Evolutionary conservation across 2,888 invertebrate genomes (phyloP), one percentile per base, ranked within the genome.

Genomic region (Leptinotarsa juncta): DNA sequence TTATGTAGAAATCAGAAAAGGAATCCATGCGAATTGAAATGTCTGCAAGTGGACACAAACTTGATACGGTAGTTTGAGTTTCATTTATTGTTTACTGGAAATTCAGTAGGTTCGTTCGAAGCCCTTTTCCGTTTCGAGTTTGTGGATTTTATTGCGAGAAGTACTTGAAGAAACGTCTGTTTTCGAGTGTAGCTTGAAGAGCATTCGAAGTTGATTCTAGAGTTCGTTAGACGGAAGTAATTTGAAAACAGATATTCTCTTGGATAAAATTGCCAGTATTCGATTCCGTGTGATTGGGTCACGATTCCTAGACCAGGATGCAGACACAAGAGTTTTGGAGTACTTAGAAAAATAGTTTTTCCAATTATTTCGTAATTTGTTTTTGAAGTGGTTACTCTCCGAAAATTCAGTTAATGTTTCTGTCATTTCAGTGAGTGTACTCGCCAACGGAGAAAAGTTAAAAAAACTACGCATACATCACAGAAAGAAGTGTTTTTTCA

Each of bases 241-340:
- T 57, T 57, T 57, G 57, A 57, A 57, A 57, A 26, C 57, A 18
- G 57, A 20, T 57, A 20, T 57, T 57, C 57, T 14, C 20, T 57
- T 57, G 10, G 20, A 57, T 57, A 20, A 20, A 57, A 57, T 57
- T 57, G 57, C 20, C 20, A 57, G 57, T 57, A 57, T 57, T 57
- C 14, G 57, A 57, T 57, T 57, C 3, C 20, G 10, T 57, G 7
- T 14, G 20, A 57, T 20, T 7, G 3, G 14, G 20, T 57, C 57
- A 57, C 57, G 57, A 57, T 57, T 57, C 20, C 14, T 15, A 20
- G n/a, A 18, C 20, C 7, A 20, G 10, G 23, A 57, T 57, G 57
- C 57, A 53, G 53, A 4, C 10, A 53, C 18, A 53, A 18, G 18
- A n/a, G 3, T 18, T 0, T 53, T 57, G 57, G 12, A 20, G n/a